Conservation (phyloP, 2,113 vertebrate genomes). For the Synchiropus splendidus region DNA sequence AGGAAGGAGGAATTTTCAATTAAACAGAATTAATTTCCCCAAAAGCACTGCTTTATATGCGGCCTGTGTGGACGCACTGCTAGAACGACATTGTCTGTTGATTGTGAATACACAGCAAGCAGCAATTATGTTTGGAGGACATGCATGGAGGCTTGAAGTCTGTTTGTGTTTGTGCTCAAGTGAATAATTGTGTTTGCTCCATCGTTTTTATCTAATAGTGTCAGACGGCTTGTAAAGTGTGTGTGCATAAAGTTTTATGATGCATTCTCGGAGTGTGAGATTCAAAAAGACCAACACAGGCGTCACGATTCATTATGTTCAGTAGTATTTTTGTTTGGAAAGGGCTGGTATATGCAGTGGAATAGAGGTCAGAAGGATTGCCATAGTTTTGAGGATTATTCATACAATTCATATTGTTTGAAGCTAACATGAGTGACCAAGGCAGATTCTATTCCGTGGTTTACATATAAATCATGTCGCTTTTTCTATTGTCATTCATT, state of each 20-base stretch:
- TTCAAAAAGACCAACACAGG: neutral
- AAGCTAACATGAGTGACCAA: too few species aligned
- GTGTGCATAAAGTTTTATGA: constrained; percentile 5
- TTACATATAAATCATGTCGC: too few species aligned
- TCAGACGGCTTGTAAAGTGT: constrained; percentile 3
- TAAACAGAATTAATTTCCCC: too few species aligned
- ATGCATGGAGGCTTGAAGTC: neutral
- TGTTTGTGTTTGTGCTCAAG: neutral
- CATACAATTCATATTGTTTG: too few species aligned
- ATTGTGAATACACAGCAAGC: neutral
- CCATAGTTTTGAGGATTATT: too few species aligned
- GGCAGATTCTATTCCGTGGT: too few species aligned
- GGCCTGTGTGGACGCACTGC: neutral
- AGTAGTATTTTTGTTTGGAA: neutral
- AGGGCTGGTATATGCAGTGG: neutral
- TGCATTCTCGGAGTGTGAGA: constrained; percentile 7
- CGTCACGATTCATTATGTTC: neutral
- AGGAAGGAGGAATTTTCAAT: too few species aligned
- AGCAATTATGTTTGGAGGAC: neutral
- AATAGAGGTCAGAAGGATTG: too few species aligned
- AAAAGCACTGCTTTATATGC: too few species aligned
- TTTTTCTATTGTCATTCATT: too few species aligned
- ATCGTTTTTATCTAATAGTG: neutral
- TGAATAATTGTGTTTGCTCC: constrained; percentile 5
- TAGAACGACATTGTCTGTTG: neutral